Conservation (phyloP, 2,797 vertebrate species). For the Pterois miles region DNA sequence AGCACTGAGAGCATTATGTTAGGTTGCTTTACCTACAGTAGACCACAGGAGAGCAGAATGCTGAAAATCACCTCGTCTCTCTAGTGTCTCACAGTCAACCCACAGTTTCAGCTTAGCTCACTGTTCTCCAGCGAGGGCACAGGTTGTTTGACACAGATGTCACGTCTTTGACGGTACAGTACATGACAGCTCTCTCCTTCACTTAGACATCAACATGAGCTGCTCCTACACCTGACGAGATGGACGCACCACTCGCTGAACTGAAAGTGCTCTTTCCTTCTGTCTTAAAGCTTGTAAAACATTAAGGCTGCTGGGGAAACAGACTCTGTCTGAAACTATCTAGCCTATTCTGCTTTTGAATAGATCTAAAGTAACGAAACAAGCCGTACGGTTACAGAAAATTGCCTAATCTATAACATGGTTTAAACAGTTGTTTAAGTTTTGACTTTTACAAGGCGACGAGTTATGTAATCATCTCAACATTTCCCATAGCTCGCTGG, state of each 20-base stretch:
- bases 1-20: neutral
- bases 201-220: slow-evolving; percentile 8
- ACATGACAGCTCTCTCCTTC: slow-evolving; percentile 24
- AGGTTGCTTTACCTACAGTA: neutral
- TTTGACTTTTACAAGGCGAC: neutral
- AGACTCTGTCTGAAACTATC: neutral
- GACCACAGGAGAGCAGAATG: neutral
- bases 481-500: neutral
- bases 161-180: slow-evolving; percentile 4
- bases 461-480: slow-evolving; percentile 16
- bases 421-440: neutral
- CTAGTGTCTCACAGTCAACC: slow-evolving; percentile 5
- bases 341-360: neutral
- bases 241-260: neutral
- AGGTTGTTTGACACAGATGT: slow-evolving; percentile 13
- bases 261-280: neutral
- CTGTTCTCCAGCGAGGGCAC: neutral
- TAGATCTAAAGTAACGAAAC: neutral
- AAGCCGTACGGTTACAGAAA: neutral
- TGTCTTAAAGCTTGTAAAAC: neutral
- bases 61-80: neutral
- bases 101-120: slow-evolving; percentile 12
- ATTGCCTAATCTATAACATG: neutral
- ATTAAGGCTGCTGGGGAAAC: neutral
- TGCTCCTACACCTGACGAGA: neutral